phyloP scores from a whole-genome alignment of 2,113 vertebrate species.

The Heteronetta atricapilla region DNA sequence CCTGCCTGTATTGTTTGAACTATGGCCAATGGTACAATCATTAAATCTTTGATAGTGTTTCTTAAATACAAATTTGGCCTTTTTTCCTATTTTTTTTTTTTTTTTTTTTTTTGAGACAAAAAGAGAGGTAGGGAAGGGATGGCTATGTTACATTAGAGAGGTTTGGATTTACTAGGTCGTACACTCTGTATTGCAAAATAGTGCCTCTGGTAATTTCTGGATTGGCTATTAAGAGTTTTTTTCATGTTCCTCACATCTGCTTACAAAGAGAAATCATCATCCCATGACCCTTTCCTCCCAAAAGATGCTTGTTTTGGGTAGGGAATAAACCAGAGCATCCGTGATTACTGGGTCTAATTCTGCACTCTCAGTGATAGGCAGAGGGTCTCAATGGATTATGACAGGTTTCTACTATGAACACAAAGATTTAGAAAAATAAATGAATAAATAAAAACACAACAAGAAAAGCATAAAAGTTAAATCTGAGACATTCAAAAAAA shows the following conservation, averaged over 20 bases:
- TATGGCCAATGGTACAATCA: constrained; percentile 57
- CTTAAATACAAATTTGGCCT: constrained; percentile 28
- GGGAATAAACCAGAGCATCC: constrained; percentile 11
- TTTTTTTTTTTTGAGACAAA: not conserved
- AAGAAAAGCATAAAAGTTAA: not conserved
- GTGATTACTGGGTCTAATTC: not conserved
- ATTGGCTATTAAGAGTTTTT: constrained; percentile 5
- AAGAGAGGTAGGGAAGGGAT: constrained; percentile 7
- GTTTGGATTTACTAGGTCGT: constrained; percentile 15
- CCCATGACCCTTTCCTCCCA: not conserved
- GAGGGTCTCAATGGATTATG: not conserved
- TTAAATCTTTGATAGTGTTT: constrained; percentile 60
- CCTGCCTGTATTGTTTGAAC: constrained; percentile 73
- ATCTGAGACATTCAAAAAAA: not conserved
- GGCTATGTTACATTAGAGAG: constrained; percentile 2
- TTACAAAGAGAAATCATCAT: not conserved
- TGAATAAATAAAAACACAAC: not conserved
- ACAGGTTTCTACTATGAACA: not conserved
- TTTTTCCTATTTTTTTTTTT: not conserved
- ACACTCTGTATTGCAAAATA: not conserved
- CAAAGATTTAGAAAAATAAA: not conserved
- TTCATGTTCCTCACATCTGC: constrained; percentile 27
- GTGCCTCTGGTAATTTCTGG: constrained; percentile 38
- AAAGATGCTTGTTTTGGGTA: not conserved
- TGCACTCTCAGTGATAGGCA: not conserved